Conservation (phyloP, 1,140 invertebrate species). For the Drosophila pallidifrons region DNA sequence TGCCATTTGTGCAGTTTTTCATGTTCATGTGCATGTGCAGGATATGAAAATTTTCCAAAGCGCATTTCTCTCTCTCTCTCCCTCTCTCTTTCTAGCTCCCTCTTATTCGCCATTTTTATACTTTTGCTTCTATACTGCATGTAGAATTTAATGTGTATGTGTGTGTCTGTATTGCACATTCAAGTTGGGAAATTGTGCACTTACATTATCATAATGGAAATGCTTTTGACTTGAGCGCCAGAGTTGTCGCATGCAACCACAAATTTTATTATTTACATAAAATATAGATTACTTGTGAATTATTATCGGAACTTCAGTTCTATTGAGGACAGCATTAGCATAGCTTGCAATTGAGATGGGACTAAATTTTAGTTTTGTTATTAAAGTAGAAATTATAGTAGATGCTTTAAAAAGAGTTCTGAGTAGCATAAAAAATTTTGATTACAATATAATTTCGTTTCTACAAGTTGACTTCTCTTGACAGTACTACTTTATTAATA, state of each 20-base stretch:
- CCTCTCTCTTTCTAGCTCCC: not conserved
- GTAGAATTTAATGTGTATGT: slow-evolving; percentile 19
- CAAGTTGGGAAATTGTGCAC: slow-evolving; percentile 80
- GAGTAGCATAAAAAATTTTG: too few relatives aligned
- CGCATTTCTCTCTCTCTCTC: slow-evolving; percentile 37
- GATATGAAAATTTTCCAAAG: slow-evolving; percentile 80
- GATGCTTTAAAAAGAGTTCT: too few relatives aligned
- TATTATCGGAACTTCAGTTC: slow-evolving; percentile 3
- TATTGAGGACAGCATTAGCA: not conserved
- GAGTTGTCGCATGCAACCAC: slow-evolving; percentile 52
- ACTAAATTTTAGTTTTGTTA: too few relatives aligned
- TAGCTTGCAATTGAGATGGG: not conserved
- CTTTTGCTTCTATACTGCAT: not conserved
- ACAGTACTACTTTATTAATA: too few relatives aligned
- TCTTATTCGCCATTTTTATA: too few relatives aligned
- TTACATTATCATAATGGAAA: slow-evolving; percentile 83
- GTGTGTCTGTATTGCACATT: slow-evolving; percentile 55
- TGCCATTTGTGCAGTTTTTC: slow-evolving; percentile 83
- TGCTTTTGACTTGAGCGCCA: slow-evolving; percentile 76
- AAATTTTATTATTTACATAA: slow-evolving; percentile 13
- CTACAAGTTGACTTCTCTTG: too few relatives aligned
- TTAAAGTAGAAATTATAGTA: too few relatives aligned
- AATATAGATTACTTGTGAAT: slow-evolving; percentile 5
- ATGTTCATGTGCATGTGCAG: slow-evolving; percentile 76
- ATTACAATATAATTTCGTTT: too few relatives aligned